Evolutionary conservation across 2,797 vertebrate species (phyloP), one percentile per base, ranked within the genome.

Genomic region (Sebastes hubbsi): DNA sequence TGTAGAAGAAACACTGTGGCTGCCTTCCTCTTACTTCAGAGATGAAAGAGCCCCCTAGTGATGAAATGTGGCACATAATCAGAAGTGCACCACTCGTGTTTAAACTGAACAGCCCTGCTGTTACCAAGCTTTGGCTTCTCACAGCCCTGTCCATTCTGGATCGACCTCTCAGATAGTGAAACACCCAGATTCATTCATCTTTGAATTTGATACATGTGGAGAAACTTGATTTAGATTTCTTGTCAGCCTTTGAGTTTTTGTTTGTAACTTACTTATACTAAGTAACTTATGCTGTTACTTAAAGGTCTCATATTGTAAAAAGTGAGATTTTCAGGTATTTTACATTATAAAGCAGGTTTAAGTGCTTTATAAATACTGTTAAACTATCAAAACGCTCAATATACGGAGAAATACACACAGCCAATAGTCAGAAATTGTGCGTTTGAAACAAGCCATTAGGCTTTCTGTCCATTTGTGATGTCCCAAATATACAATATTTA

Each of bases 31-130:
- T 34, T 7, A 5, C 1, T 14, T 55, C 18, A 12, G 4, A 18
- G 32, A 42, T 25, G 6, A 36, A 22, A 62, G 36, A 36, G 66
- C 71, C 80, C 64, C 14, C 65, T 55, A 24, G 32, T 80, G 83
- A 61, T 52, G 55, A 36, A 65, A 72, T 27, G 18, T 65, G 42
- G 5, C 8, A 75, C 6, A 25, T 29, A 30, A 30, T 16, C 22
- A 25, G 38, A 52, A 32, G 3, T 22, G 30, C 24, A 16, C 7
- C 24, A 3, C 55, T 68, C 2, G 0, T 5, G 55, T 42, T 42
- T 38, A 18, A 14, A 63, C 2, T 22, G 4, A 46, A 10, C 7
- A 20, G 6, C 13, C 9, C 2, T 14, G 12, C 2, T 46, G 14
- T 49, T 16, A 4, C 25, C 14, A 13, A 4, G 3, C 11, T 4